A percentile compares a stretch with the other conserved stretches of the same genome.
phyloP scores from a whole-genome alignment of 2,888 invertebrate species.

The Gnatocerus cornutus region DNA sequence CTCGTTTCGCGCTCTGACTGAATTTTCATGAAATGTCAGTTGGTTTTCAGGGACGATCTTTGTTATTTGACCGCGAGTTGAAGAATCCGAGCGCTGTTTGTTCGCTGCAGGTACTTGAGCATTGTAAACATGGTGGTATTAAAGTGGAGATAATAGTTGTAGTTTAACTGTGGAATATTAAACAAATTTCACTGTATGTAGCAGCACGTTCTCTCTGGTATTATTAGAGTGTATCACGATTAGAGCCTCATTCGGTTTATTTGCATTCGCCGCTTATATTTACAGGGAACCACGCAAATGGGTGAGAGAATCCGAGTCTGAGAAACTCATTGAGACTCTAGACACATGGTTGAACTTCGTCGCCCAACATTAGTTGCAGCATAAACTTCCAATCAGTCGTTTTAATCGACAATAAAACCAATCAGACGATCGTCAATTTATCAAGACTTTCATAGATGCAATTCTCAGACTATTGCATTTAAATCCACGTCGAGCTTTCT shows the following conservation, averaged over 20 bases:
- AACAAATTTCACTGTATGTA: constrained; percentile 46
- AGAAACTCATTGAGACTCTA: constrained; percentile 37
- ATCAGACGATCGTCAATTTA: constrained; percentile 43
- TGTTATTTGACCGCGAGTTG: constrained; percentile 5
- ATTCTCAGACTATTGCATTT: not conserved
- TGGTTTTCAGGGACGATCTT: not conserved
- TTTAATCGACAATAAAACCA: constrained; percentile 49
- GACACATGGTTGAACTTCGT: constrained; percentile 41
- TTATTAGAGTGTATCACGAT: constrained; percentile 46
- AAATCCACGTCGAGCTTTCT: not conserved
- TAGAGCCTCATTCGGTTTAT: constrained; percentile 44
- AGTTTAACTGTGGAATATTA: constrained; percentile 47
- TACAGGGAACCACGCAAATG: constrained; percentile 41
- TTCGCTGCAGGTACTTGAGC: constrained; percentile 35
- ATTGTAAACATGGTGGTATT: constrained; percentile 44
- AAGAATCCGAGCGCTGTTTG: constrained; percentile 26
- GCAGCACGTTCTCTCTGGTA: constrained; percentile 40
- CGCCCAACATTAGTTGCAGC: constrained; percentile 43
- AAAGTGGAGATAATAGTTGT: constrained; percentile 44
- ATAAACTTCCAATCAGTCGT: constrained; percentile 46
- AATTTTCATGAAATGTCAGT: constrained; percentile 24
- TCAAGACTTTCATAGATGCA: constrained; percentile 19
- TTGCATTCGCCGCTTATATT: constrained; percentile 46
- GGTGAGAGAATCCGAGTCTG: constrained; percentile 31
- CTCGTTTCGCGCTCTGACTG: constrained; percentile 25